These are phyloP conservation scores for Bradypodion pumilum DNA, from an alignment of 2,797 vertebrate genomes.

Conservation along the genomic window DNA sequence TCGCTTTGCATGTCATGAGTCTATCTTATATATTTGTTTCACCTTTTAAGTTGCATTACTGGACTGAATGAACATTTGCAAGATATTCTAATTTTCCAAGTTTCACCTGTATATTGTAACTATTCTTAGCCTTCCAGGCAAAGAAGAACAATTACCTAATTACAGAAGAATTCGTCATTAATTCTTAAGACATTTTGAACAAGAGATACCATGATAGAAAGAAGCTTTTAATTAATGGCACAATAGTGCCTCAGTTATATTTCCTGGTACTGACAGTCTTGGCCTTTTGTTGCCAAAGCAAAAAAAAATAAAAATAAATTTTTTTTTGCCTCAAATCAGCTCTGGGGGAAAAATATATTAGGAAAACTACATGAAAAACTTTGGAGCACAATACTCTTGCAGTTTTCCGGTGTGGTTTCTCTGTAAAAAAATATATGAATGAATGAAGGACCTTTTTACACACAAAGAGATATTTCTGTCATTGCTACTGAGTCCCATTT, in stretches of 20 bases:
- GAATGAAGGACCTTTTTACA: not conserved
- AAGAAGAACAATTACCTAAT: not conserved
- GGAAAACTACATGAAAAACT: not conserved
- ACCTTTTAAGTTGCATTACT: too few relatives aligned
- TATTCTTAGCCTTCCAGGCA: not conserved
- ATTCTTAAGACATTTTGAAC: not conserved
- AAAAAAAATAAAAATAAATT: not conserved
- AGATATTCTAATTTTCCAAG: too few relatives aligned
- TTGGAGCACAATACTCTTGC: not conserved
- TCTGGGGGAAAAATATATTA: not conserved
- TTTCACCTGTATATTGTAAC: not conserved
- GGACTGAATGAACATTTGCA: too few relatives aligned
- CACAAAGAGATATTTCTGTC: not conserved
- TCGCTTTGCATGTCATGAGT: too few relatives aligned
- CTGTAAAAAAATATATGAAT: not conserved
- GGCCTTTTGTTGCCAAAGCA: not conserved
- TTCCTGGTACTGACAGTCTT: not conserved
- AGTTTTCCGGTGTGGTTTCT: not conserved
- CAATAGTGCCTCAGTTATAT: not conserved
- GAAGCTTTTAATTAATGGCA: slow-evolving; percentile 18
- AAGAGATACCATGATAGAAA: not conserved
- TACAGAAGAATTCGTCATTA: not conserved
- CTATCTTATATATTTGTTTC: too few relatives aligned
- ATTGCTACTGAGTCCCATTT: not conserved
- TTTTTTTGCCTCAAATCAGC: not conserved